Evolutionary conservation across 2,797 vertebrate species (phyloP), one percentile per base, ranked within the genome.

Genomic region (Anguilla pacifica): DNA sequence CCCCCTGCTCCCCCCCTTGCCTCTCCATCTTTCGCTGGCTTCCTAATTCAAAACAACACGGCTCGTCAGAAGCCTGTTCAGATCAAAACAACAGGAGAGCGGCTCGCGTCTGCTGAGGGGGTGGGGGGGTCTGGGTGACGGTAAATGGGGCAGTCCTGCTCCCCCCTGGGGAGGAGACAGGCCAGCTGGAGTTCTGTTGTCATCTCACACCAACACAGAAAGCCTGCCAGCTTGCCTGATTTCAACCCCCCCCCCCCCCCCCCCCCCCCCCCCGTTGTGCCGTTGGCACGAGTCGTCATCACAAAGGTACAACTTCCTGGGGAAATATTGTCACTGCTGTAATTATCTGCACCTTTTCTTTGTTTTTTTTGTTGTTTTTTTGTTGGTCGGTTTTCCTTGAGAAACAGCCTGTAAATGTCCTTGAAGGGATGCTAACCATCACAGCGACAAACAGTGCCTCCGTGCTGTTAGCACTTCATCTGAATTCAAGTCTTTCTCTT

Each of bases 141-240:
- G 67, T 84, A 95, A 96, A 96, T 96, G 94, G 96, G 94, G 95
- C 94, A 93, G 93, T 93, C 91, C 87, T 90, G 90, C 89, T 35
- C 35, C 93, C 95, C 95, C 94, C 94, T 91, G 91, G 94, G 94
- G 95, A 74, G 95, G 94, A 89, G 19, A 91, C 92, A 92, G 95
- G 92, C 94, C 95, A 96, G 96, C 96, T 96, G 96, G 95, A 95
- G 94, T 96, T 35, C 94, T 96, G 95, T 96, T 96, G 96, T 96
- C 94, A 95, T 96, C 95, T 94, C 89, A 91, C 95, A 94, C 95
- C 95, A 96, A 96, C 95, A 95, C 93, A 96, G 96, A 94, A 94
- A 92, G 95, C 92, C 94, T 92, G 91, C 92, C 93, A 93, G 93
- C 90, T 91, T 43, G 91, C 89, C 84, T 91, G 88, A 90, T 93